A percentile compares a stretch with the other conserved stretches of the same genome.
Conservation (phyloP, 2,888 invertebrate species). For the Lissonota sp. region DNA sequence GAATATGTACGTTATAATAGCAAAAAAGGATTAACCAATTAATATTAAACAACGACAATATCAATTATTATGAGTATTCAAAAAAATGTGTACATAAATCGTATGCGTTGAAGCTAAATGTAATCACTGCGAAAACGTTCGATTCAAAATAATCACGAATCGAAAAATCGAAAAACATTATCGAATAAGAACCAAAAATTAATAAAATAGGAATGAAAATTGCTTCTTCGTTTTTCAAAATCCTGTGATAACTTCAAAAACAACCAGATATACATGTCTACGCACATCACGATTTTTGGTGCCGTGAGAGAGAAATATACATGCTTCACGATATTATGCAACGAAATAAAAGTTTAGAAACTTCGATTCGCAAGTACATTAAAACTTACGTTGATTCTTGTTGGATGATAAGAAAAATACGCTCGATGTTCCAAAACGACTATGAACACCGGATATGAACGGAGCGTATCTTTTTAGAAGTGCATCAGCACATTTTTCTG, state of each 20-base stretch:
- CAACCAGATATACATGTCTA: not conserved
- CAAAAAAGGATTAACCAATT: too few species aligned
- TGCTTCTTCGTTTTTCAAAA: not conserved
- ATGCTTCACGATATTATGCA: not conserved
- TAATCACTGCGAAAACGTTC: too few species aligned
- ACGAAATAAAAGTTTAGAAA: not conserved
- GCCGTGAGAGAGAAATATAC: too few species aligned
- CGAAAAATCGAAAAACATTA: too few species aligned
- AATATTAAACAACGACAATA: too few species aligned
- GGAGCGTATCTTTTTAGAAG: slow-evolving; percentile 42
- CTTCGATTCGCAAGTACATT: not conserved
- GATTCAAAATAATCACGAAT: too few species aligned
- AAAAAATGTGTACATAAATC: too few species aligned
- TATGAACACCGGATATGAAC: slow-evolving; percentile 62
- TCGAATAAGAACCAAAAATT: too few species aligned
- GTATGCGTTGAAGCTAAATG: too few species aligned
- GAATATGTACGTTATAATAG: too few species aligned
- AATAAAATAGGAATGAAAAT: too few species aligned
- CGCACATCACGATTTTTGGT: not conserved
- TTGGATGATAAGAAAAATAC: slow-evolving; percentile 66
- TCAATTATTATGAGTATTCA: too few species aligned
- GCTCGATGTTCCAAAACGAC: slow-evolving; percentile 68
- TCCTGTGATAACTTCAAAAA: not conserved
- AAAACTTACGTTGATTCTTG: slow-evolving; percentile 46
- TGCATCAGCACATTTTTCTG: slow-evolving; percentile 1